Evolutionary conservation across 2,113 vertebrate genomes (phyloP).

Genomic region (Hystrix brachyura): DNA sequence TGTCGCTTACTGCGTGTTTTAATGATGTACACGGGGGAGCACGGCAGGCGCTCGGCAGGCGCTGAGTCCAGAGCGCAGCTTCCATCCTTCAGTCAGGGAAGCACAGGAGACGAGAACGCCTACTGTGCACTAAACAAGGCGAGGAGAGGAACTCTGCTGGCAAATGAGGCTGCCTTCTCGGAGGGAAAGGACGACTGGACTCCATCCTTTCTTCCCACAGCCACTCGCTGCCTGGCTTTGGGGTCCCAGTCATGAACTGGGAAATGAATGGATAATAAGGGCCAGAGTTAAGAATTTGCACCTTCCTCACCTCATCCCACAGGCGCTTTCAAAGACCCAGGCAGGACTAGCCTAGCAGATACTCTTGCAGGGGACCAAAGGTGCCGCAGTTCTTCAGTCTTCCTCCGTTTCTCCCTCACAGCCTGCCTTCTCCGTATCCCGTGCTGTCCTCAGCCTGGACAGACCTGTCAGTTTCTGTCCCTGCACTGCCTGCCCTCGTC

Average conservation of each 20-base stretch:
- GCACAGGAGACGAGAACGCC: rapidly evolving
- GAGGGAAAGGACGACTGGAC: background rate
- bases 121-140: background rate
- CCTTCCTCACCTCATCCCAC: too few species aligned
- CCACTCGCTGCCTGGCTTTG: background rate
- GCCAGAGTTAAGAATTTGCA: background rate
- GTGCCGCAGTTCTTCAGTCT: rapidly evolving
- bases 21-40: background rate
- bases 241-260: background rate
- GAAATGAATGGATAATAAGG: background rate
- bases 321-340: rapidly evolving
- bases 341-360: background rate
- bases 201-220: background rate
- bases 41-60: too few species aligned
- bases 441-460: rapidly evolving
- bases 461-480: background rate
- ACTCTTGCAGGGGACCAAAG: background rate
- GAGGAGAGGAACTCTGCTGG: background rate
- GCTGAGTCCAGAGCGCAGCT: background rate
- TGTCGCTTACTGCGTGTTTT: rapidly evolving
- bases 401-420: rapidly evolving
- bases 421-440: background rate
- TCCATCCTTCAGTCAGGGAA: background rate
- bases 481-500: background rate
- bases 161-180: background rate